Base-by-base conservation (phyloP, 1,140 invertebrate genomes). In the Drosophila nigrodunni region DNA sequence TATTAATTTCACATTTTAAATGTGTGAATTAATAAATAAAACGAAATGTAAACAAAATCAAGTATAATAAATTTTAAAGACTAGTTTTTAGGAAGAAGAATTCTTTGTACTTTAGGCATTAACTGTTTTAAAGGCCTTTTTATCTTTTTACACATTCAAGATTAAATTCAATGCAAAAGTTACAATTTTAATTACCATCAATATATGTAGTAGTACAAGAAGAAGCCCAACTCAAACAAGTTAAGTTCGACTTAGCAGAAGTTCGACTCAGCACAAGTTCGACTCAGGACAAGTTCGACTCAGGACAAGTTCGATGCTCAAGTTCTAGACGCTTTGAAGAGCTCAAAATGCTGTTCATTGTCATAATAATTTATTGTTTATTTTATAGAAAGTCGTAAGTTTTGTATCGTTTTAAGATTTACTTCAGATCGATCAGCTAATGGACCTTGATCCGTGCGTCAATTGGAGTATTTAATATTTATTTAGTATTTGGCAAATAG, bases 391-490 rank as follows among this genome's bases (percentile, higher is more conserved):
- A 52, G 49, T 52, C 25, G 15, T 30, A 50, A 52, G 30, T 35
- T 35, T n/a, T 37, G 2, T 11, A 37, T 6, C 9, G 15, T 18
- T 18, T 47, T 47, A 21, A 21, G 41, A 43, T 13, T 13, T 13
- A 43, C 41, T 46, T 44, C 7, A 25, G 52, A 37, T 34, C 50
- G 30, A 15, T 54, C 2, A 54, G 7, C 30, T 54, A 30, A 8
- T 54, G 30, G 13, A 55, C 52, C 52, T 9, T 50, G 46, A 30
- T 30, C 37, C 7, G 39, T 46, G 39, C 57, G 55, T 50, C 41
- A 55, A 60, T 55, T 62, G 9, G 41, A 47, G 43, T 34, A 47
- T 9, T 67, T 34, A 3, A 7, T 7, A 21, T 54, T 54, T 37
- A n/a, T n/a, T 55, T 15, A 21, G 34, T 39, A 41, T 41, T 57